Base-by-base conservation (phyloP, 2,797 vertebrate genomes). In the Linurgus olivaceus region DNA sequence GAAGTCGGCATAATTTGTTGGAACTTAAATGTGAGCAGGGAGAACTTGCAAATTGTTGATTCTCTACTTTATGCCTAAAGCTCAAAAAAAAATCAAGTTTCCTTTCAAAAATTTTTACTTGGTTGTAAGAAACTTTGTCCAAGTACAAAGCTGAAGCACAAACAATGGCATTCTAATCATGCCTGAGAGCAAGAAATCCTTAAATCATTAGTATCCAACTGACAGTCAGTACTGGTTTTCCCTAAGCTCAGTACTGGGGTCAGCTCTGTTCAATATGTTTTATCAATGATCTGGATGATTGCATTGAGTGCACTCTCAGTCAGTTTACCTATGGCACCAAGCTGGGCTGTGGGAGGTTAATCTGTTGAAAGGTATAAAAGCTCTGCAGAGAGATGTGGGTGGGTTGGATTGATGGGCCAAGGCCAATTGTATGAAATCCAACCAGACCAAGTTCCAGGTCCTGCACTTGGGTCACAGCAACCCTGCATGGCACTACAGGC, bases 381-480 rank as follows among this genome's bases (percentile, higher is more conserved):
- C 10, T 19, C 47, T 35, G 7, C 21, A 74, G 31, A 59, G 24
- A 33, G 29, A 47, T 40, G 20, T 59, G 17, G 13, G 47, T 20
- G 25, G n/a, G 24, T 11, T 51, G 17, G 13, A 59, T 35, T 7
- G 28, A 45, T 35, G 12, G 47, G 40, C 25, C 31, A 59, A 74
- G 35, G 23, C 15, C 14, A 42, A 1, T 35, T 48, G 21, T 11
- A n/a, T 42, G 13, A 79, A 11, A n/a, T 38, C 25, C 45, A 51
- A 33, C 19, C 38, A 47, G 29, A 20, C 20, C 19, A 25, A 37
- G 3, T 42, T 16, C 54, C 35, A 67, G 15, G 18, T n/a, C 15
- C 12, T 6, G 4, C 12, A 16, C 13, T 25, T 66, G 1, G 0
- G 18, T 23, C 47, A 26, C 14, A 24, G 11, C 19, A 45, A 23